phyloP scores from a whole-genome alignment of 2,113 vertebrate species.

The Rhodinocichla rosea region DNA sequence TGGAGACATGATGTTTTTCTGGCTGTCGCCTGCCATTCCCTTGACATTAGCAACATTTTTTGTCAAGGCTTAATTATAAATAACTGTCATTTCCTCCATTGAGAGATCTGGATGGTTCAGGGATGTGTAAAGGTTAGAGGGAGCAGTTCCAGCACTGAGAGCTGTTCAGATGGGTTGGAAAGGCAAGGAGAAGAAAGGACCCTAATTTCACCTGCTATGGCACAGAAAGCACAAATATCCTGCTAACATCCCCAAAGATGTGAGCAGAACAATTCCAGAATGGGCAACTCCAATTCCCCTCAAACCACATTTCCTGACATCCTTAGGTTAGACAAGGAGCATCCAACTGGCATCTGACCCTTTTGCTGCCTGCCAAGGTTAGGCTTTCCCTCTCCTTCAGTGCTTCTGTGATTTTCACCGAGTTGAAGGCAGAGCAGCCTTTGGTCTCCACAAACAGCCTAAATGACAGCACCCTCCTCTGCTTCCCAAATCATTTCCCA shows the following conservation, averaged over 20 bases:
- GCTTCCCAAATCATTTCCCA: neutral
- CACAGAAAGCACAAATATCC: neutral
- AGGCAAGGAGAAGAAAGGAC: neutral
- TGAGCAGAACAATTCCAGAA: neutral
- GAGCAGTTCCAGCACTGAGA: neutral
- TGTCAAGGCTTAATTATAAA: constrained; percentile 66
- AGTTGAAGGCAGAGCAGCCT: neutral
- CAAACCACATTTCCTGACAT: neutral
- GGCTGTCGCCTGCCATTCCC: constrained; percentile 46
- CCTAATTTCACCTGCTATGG: neutral
- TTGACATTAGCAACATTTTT: constrained; percentile 61
- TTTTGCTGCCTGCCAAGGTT: neutral
- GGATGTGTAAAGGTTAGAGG: neutral
- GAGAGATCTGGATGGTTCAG: constrained; percentile 4
- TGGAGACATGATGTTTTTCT: constrained; percentile 65
- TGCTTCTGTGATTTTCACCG: neutral
- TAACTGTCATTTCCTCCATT: constrained; percentile 45
- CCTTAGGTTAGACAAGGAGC: neutral
- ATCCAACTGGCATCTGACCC: neutral
- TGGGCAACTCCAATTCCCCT: neutral
- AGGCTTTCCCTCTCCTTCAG: constrained; percentile 8
- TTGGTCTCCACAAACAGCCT: neutral
- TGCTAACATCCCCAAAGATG: neutral
- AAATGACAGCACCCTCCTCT: neutral
- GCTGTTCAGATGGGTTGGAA: neutral